Evolutionary conservation across 2,888 invertebrate genomes (phyloP).

Genomic region (Drosophila cyrtoloma): DNA sequence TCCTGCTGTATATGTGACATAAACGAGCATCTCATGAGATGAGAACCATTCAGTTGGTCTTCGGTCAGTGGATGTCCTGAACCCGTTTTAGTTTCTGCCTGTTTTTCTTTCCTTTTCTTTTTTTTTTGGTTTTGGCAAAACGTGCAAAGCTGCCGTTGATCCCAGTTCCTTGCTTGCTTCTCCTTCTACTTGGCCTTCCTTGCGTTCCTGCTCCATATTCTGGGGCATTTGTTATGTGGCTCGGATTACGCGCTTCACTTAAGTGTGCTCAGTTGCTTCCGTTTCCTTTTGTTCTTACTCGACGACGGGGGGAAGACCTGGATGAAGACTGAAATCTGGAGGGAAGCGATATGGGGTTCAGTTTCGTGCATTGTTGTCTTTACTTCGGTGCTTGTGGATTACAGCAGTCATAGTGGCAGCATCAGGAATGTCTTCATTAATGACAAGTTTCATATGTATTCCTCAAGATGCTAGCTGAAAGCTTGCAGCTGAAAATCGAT

Average conservation of each 20-base stretch:
- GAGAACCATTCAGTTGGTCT: slow-evolving; percentile 39
- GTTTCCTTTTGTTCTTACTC: slow-evolving; percentile 58
- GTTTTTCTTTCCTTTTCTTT: not conserved
- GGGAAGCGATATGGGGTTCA: slow-evolving; percentile 21
- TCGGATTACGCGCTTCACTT: slow-evolving; percentile 82
- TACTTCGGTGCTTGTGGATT: slow-evolving; percentile 57
- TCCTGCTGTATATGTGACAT: slow-evolving; percentile 40
- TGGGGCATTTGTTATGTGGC: slow-evolving; percentile 77
- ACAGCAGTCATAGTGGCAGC: slow-evolving; percentile 29
- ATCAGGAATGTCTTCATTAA: slow-evolving; percentile 73
- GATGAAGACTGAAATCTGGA: slow-evolving; percentile 6
- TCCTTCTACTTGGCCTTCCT: slow-evolving; percentile 15
- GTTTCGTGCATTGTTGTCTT: slow-evolving; percentile 49
- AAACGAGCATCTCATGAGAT: slow-evolving; percentile 53
- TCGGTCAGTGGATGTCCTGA: slow-evolving; percentile 37
- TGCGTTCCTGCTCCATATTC: slow-evolving; percentile 2
- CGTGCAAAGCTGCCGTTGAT: slow-evolving; percentile 79
- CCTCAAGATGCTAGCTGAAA: slow-evolving; percentile 1
- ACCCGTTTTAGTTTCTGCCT: slow-evolving; percentile 8
- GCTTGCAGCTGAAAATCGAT: slow-evolving; percentile 7
- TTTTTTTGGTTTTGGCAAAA: slow-evolving; percentile 66
- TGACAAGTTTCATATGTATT: slow-evolving; percentile 56
- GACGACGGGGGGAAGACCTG: not conserved
- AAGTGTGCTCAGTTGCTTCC: slow-evolving; percentile 78
- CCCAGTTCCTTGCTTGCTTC: slow-evolving; percentile 65